Base-by-base conservation (phyloP, 2,113 vertebrate genomes). In the Strigops habroptila region DNA sequence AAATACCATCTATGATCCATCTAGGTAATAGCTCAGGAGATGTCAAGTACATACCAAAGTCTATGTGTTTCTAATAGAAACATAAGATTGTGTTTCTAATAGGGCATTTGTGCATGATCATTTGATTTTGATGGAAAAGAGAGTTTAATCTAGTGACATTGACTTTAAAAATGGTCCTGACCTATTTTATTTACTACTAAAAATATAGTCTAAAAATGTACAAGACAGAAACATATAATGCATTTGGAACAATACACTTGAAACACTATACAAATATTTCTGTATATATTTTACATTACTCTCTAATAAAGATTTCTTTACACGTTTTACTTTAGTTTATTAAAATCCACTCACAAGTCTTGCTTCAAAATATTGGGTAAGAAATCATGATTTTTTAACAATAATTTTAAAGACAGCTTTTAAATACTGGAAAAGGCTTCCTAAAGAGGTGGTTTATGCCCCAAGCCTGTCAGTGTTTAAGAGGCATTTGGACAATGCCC, bases 1-100 rank as follows among this genome's bases (percentile, higher is more conserved):
- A 96, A 96, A 93, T 65, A 71, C 77, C 91, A 88, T 86, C 86
- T 73, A 39, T 94, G 95, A 97, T 76, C 67, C 69, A 91, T 78
- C 64, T 31, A 71, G 15, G 24, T 23, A 67, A 57, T 10, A 63
- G 27, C 33, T 76, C n/a, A 64, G 39, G 7, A 63, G 17, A n/a
- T 24, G 14, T 33, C n/a, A 83, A 68, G 30, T 60, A 49, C 8
- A 16, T 28, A 15, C 6, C 31, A 46, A 69, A 81, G 22, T 10
- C 17, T 64, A 31, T 18, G 11, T 31, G 5, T 24, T 78, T 12
- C 35, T 69, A 70, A 62, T 5, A 27, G 6, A 55, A 55, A 55
- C 18, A 19, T 31, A 31, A 55, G 53, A 31, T 30, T 31, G 31
- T 19, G 3, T 24, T 78, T 10, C 33, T 74, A 70, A 65, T 9